Evolutionary conservation across 2,888 invertebrate genomes (phyloP).

Genomic region (Lobophora halterata): DNA sequence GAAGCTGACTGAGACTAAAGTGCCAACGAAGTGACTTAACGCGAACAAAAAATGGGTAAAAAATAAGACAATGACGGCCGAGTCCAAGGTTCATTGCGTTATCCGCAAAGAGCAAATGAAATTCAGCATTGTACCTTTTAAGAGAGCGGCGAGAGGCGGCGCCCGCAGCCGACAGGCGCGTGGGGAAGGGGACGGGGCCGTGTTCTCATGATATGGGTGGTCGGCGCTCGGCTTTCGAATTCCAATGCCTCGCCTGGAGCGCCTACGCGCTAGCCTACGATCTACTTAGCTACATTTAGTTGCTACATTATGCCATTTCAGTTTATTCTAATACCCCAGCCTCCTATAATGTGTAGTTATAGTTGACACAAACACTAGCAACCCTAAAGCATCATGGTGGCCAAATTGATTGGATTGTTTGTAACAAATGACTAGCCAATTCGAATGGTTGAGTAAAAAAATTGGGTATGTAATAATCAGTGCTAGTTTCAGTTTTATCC

Average conservation of each 20-base stretch:
- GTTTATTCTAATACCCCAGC: slow-evolving; percentile 24
- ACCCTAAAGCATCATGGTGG: too few relatives aligned
- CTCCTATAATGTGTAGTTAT: too few relatives aligned
- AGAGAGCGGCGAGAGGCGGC: slow-evolving; percentile 74
- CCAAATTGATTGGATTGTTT: too few relatives aligned
- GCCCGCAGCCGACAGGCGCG: slow-evolving; percentile 62
- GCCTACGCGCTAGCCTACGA: slow-evolving; percentile 68
- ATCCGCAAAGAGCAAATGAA: slow-evolving; percentile 70
- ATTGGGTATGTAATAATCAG: too few relatives aligned
- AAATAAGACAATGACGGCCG: slow-evolving; percentile 34
- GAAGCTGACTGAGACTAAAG: slow-evolving; percentile 2
- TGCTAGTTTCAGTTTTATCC: slow-evolving; percentile 20
- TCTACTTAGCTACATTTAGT: slow-evolving; percentile 45
- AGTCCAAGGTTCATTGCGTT: slow-evolving; percentile 46
- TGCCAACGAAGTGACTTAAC: slow-evolving; percentile 12
- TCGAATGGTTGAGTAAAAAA: too few relatives aligned
- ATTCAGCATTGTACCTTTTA: slow-evolving; percentile 70
- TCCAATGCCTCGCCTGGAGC: slow-evolving; percentile 76
- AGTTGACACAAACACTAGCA: slow-evolving; percentile 2
- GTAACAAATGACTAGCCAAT: too few relatives aligned
- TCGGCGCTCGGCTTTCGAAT: slow-evolving; percentile 79
- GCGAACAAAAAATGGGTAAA: slow-evolving; percentile 24
- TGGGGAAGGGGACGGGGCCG: slow-evolving; percentile 74
- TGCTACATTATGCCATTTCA: slow-evolving; percentile 28
- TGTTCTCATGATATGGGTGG: slow-evolving; percentile 80